Evolutionary conservation across 2,888 invertebrate species (phyloP).

Genomic region (Trachelus stipa): DNA sequence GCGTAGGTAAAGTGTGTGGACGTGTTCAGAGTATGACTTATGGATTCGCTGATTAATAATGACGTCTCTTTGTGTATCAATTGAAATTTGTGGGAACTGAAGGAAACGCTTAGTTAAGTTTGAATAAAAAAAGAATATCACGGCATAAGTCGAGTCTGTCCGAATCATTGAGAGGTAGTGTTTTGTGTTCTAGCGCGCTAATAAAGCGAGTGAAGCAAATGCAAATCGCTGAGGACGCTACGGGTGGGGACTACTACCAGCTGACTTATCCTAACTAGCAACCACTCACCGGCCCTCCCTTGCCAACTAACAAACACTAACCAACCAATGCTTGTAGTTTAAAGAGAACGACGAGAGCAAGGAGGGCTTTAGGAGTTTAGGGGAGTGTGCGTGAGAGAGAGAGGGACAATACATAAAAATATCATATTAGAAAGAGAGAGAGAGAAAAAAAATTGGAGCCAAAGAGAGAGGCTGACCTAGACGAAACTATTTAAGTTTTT

Average conservation of each 20-base stretch:
- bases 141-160: not conserved
- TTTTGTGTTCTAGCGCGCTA: conserved; percentile 65
- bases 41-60: not conserved
- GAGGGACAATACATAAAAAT: conserved; percentile 20
- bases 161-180: conserved; percentile 42
- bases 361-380: conserved; percentile 11
- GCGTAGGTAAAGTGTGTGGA: not conserved
- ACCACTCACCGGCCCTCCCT: conserved; percentile 52
- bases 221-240: conserved; percentile 61
- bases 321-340: conserved; percentile 31
- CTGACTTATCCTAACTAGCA: conserved; percentile 64
- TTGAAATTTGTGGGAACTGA: not conserved
- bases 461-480: not conserved
- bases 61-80: not conserved
- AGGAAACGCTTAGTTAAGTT: not conserved
- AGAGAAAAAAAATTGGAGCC: not conserved
- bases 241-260: conserved; percentile 64
- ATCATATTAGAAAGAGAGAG: conserved; percentile 14
- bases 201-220: conserved; percentile 63
- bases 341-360: conserved; percentile 10
- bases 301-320: conserved; percentile 47
- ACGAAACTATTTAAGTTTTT: not conserved
- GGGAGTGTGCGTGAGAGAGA: conserved; percentile 1
- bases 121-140: not conserved
- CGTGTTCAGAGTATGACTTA: not conserved